These are phyloP conservation scores for Gastracanthus pulcherrimus DNA, from an alignment of 2,888 invertebrate genomes.

Conservation along the genomic window DNA sequence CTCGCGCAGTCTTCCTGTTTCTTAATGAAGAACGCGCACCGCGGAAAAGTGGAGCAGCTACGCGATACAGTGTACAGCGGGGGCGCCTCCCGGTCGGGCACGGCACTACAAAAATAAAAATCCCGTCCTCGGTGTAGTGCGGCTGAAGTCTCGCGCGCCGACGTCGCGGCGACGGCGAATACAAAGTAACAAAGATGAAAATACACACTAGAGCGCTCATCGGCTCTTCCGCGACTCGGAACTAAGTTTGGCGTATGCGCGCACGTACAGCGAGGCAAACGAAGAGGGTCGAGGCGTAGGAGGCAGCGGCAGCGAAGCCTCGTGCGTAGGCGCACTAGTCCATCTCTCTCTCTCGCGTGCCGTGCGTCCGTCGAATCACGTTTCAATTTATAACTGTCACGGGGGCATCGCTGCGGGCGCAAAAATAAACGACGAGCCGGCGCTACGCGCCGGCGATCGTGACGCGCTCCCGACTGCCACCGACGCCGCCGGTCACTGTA, in stretches of 20 bases:
- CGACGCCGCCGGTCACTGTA: slow-evolving; percentile 4
- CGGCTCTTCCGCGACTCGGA: slow-evolving; percentile 6
- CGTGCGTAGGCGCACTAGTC: not conserved
- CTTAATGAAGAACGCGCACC: not conserved
- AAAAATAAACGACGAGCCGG: slow-evolving; percentile 52
- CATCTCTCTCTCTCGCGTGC: slow-evolving; percentile 44
- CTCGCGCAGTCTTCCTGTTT: not conserved
- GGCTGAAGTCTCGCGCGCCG: too few species aligned
- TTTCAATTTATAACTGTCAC: slow-evolving; percentile 71
- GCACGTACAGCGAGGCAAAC: slow-evolving; percentile 7
- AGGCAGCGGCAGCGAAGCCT: too few species aligned
- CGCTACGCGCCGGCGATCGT: slow-evolving; percentile 36
- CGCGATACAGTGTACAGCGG: too few species aligned
- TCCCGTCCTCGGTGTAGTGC: too few species aligned
- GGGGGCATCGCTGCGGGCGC: slow-evolving; percentile 48
- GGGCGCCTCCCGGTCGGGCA: too few species aligned
- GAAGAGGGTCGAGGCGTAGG: slow-evolving; percentile 33
- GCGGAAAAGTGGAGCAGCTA: slow-evolving; percentile 26
- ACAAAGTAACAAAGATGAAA: slow-evolving; percentile 40
- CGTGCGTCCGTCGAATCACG: slow-evolving; percentile 64
- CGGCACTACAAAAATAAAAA: slow-evolving; percentile 33
- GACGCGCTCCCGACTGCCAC: slow-evolving; percentile 15
- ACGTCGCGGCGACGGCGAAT: not conserved
- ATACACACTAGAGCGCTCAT: slow-evolving; percentile 11
- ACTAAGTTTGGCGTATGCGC: slow-evolving; percentile 33